These are phyloP conservation scores for Teleogryllus occipitalis DNA, from an alignment of 1,140 invertebrate species.

Conservation along the genomic window DNA sequence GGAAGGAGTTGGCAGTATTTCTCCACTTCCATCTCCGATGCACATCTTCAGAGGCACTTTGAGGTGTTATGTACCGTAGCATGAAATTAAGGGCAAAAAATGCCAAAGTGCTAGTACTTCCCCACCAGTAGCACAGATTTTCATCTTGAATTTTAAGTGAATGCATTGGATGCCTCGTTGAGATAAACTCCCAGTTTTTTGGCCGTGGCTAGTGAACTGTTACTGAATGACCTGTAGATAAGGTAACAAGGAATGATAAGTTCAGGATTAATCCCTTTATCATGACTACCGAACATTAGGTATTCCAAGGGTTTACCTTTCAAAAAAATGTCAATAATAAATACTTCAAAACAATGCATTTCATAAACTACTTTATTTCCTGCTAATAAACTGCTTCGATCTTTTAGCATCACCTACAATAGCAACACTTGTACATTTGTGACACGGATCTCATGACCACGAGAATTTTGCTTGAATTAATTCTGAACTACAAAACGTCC, in stretches of 20 bases:
- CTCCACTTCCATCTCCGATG: constrained; percentile 38
- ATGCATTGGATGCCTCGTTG: background rate
- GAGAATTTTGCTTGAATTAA: no score
- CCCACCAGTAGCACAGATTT: constrained; percentile 10
- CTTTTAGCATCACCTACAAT: no score
- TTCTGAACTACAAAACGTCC: no score
- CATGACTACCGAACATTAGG: background rate
- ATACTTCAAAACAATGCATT: background rate
- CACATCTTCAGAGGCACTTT: constrained; percentile 21
- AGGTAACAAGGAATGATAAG: background rate
- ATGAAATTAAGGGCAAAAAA: constrained; percentile 4
- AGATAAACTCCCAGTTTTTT: no score
- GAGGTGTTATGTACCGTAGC: constrained; percentile 18
- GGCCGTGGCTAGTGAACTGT: no score
- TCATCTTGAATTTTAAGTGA: background rate
- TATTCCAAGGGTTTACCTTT: constrained; percentile 9
- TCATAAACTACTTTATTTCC: constrained; percentile 17
- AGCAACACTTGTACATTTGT: no score
- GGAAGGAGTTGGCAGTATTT: constrained; percentile 38
- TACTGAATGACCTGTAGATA: no score
- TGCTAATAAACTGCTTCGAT: no score
- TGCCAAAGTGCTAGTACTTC: background rate
- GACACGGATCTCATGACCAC: no score
- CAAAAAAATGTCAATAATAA: background rate
- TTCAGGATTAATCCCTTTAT: background rate